Conservation (phyloP, 1,140 invertebrate species). For the Drosophila baimaii region DNA sequence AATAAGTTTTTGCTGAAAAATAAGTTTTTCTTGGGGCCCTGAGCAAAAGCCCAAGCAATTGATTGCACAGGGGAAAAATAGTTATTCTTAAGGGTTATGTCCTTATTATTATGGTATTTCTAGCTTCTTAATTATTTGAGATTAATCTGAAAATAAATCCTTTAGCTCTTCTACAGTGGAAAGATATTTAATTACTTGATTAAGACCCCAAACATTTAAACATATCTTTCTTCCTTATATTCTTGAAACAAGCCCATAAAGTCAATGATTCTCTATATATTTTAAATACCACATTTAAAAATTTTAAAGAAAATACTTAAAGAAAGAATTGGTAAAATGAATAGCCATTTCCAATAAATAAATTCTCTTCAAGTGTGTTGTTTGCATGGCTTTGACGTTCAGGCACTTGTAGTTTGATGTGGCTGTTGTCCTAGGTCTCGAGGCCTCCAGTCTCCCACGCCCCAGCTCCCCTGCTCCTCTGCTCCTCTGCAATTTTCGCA, state of each 20-base stretch:
- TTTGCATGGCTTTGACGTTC: conserved; percentile 60
- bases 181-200: not conserved
- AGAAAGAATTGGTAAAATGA: not conserved
- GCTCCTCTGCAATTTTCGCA: conserved; percentile 53
- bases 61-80: conserved; percentile 1
- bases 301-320: not conserved
- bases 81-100: not conserved
- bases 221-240: no score
- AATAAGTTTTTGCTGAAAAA: conserved; percentile 42
- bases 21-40: conserved; percentile 37
- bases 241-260: not conserved
- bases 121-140: not conserved
- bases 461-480: no score
- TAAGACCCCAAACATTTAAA: no score
- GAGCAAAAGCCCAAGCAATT: conserved; percentile 12
- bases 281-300: not conserved
- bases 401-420: conserved; percentile 48
- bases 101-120: not conserved
- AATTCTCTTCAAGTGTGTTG: conserved; percentile 24
- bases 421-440: conserved; percentile 22
- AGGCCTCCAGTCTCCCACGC: conserved; percentile 4
- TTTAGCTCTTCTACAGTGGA: not conserved
- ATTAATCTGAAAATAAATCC: not conserved
- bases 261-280: not conserved
- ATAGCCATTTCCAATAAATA: not conserved